phyloP scores from a whole-genome alignment of 2,888 invertebrate species.

The Cynaeus angustus region DNA sequence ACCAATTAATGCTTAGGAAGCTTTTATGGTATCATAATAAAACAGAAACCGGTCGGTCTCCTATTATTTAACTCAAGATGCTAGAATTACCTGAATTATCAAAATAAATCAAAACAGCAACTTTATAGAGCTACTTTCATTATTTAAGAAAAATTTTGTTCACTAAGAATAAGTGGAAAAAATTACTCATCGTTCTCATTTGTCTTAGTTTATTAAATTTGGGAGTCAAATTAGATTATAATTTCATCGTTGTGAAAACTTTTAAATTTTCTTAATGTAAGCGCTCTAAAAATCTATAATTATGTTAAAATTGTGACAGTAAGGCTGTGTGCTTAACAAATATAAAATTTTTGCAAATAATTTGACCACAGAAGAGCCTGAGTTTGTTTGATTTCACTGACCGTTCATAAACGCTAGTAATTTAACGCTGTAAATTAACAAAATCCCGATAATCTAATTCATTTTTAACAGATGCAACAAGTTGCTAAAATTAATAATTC shows the following conservation, averaged over 20 bases:
- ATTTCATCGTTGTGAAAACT: constrained; percentile 9
- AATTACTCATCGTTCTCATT: not conserved
- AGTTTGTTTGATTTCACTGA: too few relatives aligned
- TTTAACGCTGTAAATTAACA: not conserved
- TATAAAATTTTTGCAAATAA: too few relatives aligned
- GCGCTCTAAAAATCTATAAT: not conserved
- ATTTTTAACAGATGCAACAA: constrained; percentile 11
- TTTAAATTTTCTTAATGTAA: constrained; percentile 2
- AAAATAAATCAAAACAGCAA: too few relatives aligned
- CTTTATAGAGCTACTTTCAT: too few relatives aligned
- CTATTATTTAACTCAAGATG: too few relatives aligned
- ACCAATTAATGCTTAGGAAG: too few relatives aligned
- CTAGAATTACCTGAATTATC: too few relatives aligned
- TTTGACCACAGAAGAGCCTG: too few relatives aligned
- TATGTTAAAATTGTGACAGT: not conserved
- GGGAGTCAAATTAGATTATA: constrained; percentile 13
- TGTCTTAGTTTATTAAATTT: constrained; percentile 18
- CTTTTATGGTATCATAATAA: too few relatives aligned
- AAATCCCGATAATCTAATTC: constrained; percentile 10
- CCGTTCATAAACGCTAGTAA: not conserved
- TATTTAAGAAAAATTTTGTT: not conserved
- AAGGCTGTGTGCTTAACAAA: too few relatives aligned
- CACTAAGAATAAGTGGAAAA: not conserved
- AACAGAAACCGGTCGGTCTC: too few relatives aligned
- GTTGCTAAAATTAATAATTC: constrained; percentile 8